A percentile compares a stretch with the other conserved stretches of the same genome.
These are phyloP conservation scores for Tragopan temminckii DNA, from an alignment of 2,797 vertebrate species.

Conservation along the genomic window DNA sequence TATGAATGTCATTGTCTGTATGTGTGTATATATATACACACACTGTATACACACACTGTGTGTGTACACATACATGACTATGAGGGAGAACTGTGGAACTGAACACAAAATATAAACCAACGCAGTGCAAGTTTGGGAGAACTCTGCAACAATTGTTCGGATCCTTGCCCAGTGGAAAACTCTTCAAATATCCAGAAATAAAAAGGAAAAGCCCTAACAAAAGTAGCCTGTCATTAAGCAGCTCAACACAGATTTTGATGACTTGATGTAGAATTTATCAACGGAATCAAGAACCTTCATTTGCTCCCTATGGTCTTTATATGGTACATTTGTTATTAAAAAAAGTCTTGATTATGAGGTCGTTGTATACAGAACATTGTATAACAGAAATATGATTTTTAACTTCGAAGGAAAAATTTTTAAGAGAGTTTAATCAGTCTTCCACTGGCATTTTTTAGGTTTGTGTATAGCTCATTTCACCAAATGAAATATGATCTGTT, in stretches of 20 bases:
- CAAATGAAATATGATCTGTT: background rate
- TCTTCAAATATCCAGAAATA: background rate
- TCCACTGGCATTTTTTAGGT: background rate
- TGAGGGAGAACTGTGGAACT: background rate
- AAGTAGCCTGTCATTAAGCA: background rate
- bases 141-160: background rate
- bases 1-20: too few relatives aligned
- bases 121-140: background rate
- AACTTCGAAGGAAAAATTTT: background rate
- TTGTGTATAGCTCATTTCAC: background rate
- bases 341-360: background rate
- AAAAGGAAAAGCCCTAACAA: background rate
- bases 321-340: background rate
- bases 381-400: background rate
- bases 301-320: background rate
- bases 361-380: background rate
- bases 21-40: too few relatives aligned
- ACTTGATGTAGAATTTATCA: background rate
- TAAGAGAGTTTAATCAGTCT: background rate
- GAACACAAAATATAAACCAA: background rate
- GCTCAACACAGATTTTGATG: background rate
- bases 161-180: background rate
- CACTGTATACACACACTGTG: too few relatives aligned
- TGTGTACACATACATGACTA: background rate
- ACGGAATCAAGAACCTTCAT: background rate